These are phyloP conservation scores for Macroglossus sobrinus DNA, from an alignment of 2,113 vertebrate species.

Conservation along the genomic window DNA sequence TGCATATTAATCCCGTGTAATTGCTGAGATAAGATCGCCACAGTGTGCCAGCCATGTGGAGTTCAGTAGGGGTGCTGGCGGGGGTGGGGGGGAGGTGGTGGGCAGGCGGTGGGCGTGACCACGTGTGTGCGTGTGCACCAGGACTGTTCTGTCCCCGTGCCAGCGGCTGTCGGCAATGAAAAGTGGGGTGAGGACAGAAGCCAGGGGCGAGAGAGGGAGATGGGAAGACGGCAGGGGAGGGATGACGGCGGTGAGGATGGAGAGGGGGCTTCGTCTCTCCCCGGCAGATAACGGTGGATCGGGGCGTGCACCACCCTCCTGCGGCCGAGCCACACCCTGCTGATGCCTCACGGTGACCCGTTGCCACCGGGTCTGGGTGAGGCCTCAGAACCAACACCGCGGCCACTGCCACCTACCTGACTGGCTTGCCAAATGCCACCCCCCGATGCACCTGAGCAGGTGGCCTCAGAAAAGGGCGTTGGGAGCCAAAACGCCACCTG, in stretches of 20 bases:
- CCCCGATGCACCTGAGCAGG: background rate
- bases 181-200: background rate
- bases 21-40: slow-evolving; percentile 18
- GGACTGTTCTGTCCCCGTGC: background rate
- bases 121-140: fast-evolving
- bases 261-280: background rate
- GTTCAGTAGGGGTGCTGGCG: background rate
- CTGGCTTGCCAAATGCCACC: background rate
- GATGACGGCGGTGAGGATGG: background rate
- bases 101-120: background rate
- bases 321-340: background rate
- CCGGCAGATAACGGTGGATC: fast-evolving
- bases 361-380: background rate
- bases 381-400: background rate
- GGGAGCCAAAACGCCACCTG: background rate
- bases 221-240: background rate
- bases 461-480: background rate
- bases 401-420: fast-evolving
- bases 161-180: background rate
- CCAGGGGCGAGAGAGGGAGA: background rate
- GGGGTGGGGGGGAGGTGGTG: too few relatives aligned
- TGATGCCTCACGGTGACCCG: background rate
- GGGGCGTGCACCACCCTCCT: too few relatives aligned
- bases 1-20: slow-evolving; percentile 53
- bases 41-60: too few relatives aligned